phyloP scores from a whole-genome alignment of 2,113 vertebrate species.

The Gracilinanus agilis region DNA sequence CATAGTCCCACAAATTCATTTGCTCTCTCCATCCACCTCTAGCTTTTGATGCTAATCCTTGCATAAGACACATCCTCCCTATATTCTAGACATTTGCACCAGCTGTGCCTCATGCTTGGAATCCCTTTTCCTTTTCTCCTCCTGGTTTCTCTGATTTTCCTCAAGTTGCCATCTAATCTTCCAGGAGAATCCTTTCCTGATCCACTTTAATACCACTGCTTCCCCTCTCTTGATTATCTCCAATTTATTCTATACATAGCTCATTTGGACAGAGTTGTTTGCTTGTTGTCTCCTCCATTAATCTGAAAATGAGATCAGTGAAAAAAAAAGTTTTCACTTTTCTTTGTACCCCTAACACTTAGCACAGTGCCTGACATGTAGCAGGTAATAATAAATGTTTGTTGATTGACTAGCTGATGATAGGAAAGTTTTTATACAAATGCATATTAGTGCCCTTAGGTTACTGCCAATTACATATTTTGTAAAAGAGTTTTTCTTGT shows the following conservation, averaged over 20 bases:
- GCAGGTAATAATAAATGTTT: neutral
- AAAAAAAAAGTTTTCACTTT: too few relatives aligned
- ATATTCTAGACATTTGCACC: neutral
- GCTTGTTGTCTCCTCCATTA: neutral
- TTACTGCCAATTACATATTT: slow-evolving; percentile 3
- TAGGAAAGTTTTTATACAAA: slow-evolving; percentile 40
- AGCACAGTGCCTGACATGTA: neutral
- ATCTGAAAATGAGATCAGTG: neutral
- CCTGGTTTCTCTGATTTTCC: neutral
- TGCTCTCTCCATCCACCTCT: slow-evolving; percentile 34
- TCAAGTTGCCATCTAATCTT: neutral
- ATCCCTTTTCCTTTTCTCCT: neutral
- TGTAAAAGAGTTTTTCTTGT: neutral
- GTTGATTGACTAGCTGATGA: neutral
- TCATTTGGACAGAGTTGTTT: neutral
- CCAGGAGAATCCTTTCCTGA: neutral
- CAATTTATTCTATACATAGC: neutral
- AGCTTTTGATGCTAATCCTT: neutral
- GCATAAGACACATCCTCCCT: neutral
- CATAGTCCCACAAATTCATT: neutral
- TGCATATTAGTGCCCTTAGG: slow-evolving; percentile 10
- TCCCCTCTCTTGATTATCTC: neutral
- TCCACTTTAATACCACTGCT: neutral
- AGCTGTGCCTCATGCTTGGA: neutral
- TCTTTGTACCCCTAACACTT: neutral